A percentile compares a stretch with the other conserved stretches of the same genome.
These are phyloP conservation scores for Chauna torquata DNA, from an alignment of 2,113 vertebrate species.

Conservation along the genomic window DNA sequence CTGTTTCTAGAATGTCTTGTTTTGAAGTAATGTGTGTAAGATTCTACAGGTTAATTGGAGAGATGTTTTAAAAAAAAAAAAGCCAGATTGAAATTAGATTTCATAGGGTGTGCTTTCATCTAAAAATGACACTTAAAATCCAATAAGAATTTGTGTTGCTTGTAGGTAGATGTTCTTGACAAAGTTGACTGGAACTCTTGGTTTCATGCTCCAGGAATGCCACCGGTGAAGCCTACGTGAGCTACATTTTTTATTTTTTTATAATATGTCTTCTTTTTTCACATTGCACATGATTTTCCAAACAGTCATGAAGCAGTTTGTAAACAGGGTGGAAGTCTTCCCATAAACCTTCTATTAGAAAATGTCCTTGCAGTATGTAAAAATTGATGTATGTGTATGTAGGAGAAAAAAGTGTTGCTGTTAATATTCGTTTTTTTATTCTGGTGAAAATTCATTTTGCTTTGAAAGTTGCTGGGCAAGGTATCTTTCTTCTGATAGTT, in stretches of 20 bases:
- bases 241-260: constrained; percentile 4
- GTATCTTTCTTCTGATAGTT: background rate
- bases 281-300: background rate
- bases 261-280: background rate
- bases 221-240: constrained; percentile 89
- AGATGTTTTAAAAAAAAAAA: background rate
- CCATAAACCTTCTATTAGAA: background rate
- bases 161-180: constrained; percentile 88
- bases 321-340: background rate
- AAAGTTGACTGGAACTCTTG: constrained; percentile 94
- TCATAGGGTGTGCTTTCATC: background rate
- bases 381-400: background rate
- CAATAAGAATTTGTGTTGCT: background rate
- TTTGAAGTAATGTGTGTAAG: background rate
- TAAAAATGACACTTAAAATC: background rate
- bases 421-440: background rate
- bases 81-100: background rate
- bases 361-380: background rate
- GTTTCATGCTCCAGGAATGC: constrained; percentile 93
- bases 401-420: background rate
- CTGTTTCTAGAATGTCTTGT: background rate
- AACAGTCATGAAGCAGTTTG: background rate
- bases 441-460: background rate
- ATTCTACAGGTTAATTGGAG: background rate
- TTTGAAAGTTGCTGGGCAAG: background rate